Percentiles rank a stretch among this genome's conserved stretches.
Evolutionary conservation across 2,888 invertebrate species (phyloP).

Genomic region (Drosophila pseudotakahashii): DNA sequence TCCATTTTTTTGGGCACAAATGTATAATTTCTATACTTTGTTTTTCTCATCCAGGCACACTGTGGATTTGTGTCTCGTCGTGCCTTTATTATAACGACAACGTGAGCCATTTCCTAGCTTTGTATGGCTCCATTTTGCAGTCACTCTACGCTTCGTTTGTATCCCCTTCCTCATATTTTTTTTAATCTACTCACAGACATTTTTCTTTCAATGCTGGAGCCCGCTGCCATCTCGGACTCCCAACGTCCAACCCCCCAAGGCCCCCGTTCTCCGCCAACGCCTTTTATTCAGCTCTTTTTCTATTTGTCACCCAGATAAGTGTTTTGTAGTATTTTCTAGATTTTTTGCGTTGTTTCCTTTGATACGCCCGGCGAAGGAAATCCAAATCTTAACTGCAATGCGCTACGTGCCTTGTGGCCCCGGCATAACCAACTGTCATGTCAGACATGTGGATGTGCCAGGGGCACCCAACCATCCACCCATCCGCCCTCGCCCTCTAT

Average conservation of each 20-base stretch:
- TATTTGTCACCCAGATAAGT: constrained; percentile 79
- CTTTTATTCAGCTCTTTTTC: constrained; percentile 59
- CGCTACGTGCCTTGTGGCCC: constrained; percentile 70
- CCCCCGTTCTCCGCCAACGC: constrained; percentile 3
- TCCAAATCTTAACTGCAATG: constrained; percentile 77
- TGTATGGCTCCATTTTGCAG: constrained; percentile 61
- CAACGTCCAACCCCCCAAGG: no score
- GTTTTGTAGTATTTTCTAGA: constrained; percentile 69
- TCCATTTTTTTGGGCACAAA: no score
- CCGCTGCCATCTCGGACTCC: constrained; percentile 4
- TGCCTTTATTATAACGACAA: constrained; percentile 69
- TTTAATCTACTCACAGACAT: constrained; percentile 77
- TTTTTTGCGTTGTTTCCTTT: constrained; percentile 58
- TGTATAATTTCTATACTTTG: no score
- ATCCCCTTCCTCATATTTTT: constrained; percentile 44
- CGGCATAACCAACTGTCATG: constrained; percentile 72
- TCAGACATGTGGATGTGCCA: constrained; percentile 19
- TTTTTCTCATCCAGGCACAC: neutral
- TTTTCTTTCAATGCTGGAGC: constrained; percentile 69
- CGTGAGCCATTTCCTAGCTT: constrained; percentile 70
- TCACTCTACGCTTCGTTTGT: constrained; percentile 43
- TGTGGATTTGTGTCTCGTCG: constrained; percentile 26
- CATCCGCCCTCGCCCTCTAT: no score
- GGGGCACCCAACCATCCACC: neutral
- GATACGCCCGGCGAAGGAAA: constrained; percentile 74